phyloP scores from a whole-genome alignment of 2,797 vertebrate species.

The Odontamblyopus lacepedii region DNA sequence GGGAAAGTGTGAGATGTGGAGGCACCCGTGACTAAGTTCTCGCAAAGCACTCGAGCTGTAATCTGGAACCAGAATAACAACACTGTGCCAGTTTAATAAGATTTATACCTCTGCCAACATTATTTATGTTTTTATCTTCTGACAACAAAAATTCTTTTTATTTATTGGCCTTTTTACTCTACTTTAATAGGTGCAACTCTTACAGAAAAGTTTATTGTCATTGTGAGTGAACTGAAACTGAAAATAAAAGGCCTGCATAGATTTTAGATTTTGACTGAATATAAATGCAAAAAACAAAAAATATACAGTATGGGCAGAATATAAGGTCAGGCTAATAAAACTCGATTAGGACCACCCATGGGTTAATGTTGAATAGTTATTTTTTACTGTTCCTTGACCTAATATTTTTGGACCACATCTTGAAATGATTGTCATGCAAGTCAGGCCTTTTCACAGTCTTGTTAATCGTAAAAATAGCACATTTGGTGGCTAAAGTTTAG shows the following conservation, averaged over 20 bases:
- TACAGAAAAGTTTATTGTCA: not conserved
- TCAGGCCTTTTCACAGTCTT: slow-evolving; percentile 9
- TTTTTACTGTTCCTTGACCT: slow-evolving; percentile 28
- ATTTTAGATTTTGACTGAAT: no score
- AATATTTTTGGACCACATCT: slow-evolving; percentile 29
- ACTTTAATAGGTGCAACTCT: not conserved
- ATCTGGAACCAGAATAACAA: slow-evolving; percentile 75
- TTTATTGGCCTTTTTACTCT: not conserved
- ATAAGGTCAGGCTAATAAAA: slow-evolving; percentile 59
- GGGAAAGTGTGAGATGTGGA: slow-evolving; percentile 67
- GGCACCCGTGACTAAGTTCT: slow-evolving; percentile 73
- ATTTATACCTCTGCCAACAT: slow-evolving; percentile 67
- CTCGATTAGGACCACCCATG: slow-evolving; percentile 66
- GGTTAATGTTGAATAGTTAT: not conserved
- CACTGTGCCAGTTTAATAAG: slow-evolving; percentile 51
- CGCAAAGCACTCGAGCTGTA: slow-evolving; percentile 63
- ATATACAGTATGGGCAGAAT: no score
- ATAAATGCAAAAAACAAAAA: no score
- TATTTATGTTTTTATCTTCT: slow-evolving; percentile 20
- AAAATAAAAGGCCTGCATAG: no score
- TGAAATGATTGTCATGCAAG: slow-evolving; percentile 31
- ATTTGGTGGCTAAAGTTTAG: not conserved
- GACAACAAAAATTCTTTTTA: not conserved
- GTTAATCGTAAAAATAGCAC: not conserved
- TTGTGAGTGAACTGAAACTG: no score